A percentile compares a stretch with the other conserved stretches of the same genome.
These are phyloP conservation scores for Xiphophorus birchmanni DNA, from an alignment of 2,797 vertebrate species.

Conservation along the genomic window DNA sequence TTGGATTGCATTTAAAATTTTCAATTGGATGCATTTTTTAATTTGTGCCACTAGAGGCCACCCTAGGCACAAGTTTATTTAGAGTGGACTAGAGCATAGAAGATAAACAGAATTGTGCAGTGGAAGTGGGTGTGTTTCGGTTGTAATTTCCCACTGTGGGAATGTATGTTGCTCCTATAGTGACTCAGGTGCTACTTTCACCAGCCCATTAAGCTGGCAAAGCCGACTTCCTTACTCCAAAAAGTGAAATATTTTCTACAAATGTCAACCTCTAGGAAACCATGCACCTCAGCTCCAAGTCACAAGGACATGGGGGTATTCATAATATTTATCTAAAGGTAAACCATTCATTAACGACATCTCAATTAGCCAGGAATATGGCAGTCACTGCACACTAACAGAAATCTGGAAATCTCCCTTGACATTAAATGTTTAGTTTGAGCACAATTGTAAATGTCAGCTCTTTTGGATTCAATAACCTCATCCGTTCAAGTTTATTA, in stretches of 20 bases:
- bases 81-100: background rate
- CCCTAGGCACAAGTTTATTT: background rate
- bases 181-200: background rate
- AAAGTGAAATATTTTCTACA: background rate
- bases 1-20: background rate
- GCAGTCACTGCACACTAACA: background rate
- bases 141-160: background rate
- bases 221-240: background rate
- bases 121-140: too few relatives aligned
- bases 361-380: slow-evolving; percentile 8
- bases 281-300: background rate
- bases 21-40: background rate
- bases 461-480: background rate
- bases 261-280: background rate
- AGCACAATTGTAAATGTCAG: slow-evolving; percentile 1
- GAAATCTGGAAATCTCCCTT: background rate
- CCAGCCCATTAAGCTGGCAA: background rate
- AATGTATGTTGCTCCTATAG: background rate
- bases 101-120: background rate
- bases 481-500: background rate
- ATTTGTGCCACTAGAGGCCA: background rate
- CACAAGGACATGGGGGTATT: background rate
- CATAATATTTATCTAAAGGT: background rate
- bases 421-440: slow-evolving; percentile 1
- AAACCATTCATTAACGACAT: background rate